These are phyloP conservation scores for Promerops cafer DNA, from an alignment of 2,113 vertebrate genomes.

Conservation along the genomic window DNA sequence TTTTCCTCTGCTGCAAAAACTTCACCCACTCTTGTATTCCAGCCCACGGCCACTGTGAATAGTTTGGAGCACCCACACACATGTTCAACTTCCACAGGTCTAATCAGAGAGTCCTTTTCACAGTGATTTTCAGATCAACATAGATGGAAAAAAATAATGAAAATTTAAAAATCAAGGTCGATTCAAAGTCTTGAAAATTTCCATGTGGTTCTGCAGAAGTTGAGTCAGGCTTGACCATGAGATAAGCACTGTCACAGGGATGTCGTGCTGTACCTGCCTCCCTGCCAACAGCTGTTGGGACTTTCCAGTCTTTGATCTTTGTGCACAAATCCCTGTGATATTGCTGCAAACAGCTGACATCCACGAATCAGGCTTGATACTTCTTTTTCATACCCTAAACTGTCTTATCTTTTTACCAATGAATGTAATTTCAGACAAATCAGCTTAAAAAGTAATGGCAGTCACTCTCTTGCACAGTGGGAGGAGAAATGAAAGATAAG, in stretches of 20 bases:
- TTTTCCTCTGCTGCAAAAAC: slow-evolving; percentile 48
- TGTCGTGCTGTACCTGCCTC: background rate
- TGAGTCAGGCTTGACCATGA: fast-evolving
- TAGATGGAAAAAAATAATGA: background rate
- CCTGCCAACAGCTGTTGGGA: background rate
- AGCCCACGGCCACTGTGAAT: slow-evolving; percentile 53
- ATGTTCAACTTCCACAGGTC: slow-evolving; percentile 40
- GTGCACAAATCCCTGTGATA: background rate
- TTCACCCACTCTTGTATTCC: slow-evolving; percentile 51
- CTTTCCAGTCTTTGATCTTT: background rate
- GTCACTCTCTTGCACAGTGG: background rate
- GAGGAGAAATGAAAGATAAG: slow-evolving; percentile 19
- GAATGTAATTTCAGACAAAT: background rate
- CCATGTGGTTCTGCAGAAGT: background rate
- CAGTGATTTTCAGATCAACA: slow-evolving; percentile 24
- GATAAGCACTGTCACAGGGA: background rate
- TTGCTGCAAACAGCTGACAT: background rate
- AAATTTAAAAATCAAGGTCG: background rate
- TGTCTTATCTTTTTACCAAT: background rate
- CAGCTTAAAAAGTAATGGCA: background rate
- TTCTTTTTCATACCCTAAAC: background rate
- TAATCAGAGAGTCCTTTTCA: slow-evolving; percentile 44
- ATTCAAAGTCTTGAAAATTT: background rate
- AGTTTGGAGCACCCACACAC: slow-evolving; percentile 52
- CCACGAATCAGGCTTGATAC: background rate